A percentile compares a stretch with the other conserved stretches of the same genome.
These are phyloP conservation scores for Lutjanus campechanus DNA, from an alignment of 2,797 vertebrate genomes.

Conservation along the genomic window DNA sequence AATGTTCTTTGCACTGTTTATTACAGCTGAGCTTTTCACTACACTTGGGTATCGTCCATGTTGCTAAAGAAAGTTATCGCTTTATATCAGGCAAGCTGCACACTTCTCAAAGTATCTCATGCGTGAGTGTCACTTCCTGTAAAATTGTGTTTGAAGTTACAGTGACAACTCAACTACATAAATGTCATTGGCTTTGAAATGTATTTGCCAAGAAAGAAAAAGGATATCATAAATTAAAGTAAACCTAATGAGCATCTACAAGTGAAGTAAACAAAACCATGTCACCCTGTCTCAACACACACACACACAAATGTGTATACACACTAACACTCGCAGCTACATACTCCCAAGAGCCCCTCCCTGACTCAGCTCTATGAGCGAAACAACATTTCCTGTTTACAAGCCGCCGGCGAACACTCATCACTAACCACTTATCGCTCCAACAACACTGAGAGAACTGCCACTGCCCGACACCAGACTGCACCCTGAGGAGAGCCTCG, in stretches of 20 bases:
- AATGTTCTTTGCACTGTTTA: constrained; percentile 56
- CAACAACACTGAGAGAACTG: constrained; percentile 46
- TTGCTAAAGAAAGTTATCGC: background rate
- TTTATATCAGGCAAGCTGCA: constrained; percentile 11
- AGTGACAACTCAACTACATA: background rate
- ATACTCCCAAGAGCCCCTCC: constrained; percentile 58
- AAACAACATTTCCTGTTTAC: constrained; percentile 87
- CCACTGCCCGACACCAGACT: constrained; percentile 44
- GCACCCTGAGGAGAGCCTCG: constrained; percentile 45
- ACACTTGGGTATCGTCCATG: constrained; percentile 23
- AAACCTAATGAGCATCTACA: constrained; percentile 6
- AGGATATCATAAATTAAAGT: constrained; percentile 22
- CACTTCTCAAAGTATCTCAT: background rate
- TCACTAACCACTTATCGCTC: constrained; percentile 71
- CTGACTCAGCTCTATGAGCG: constrained; percentile 64
- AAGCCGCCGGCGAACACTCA: constrained; percentile 61
- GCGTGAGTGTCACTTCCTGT: background rate
- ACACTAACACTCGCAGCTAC: constrained; percentile 27
- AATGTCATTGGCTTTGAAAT: background rate
- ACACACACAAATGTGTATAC: constrained; percentile 10
- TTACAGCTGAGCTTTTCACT: constrained; percentile 22
- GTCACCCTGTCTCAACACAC: constrained; percentile 4
- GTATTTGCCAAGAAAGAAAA: constrained; percentile 7
- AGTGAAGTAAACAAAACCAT: constrained; percentile 8
- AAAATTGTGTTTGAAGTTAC: background rate